Evolutionary conservation across 2,113 vertebrate genomes (phyloP).

Genomic region (Podarcis raffonei): DNA sequence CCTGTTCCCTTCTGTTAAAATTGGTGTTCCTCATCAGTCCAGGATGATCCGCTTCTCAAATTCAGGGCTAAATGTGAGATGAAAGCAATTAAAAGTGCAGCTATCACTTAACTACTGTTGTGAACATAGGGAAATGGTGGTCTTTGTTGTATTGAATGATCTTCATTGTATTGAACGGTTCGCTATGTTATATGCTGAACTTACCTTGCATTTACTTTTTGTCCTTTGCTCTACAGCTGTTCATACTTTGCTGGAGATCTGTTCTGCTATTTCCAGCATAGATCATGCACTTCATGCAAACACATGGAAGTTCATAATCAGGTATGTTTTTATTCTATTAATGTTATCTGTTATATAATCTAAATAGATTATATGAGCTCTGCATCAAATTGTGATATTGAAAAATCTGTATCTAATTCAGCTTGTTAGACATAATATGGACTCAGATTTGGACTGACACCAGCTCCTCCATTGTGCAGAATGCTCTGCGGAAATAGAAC

Average conservation of each 20-base stretch:
- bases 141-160: not conserved
- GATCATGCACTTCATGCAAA: conserved; percentile 96
- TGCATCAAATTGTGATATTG: too few relatives aligned
- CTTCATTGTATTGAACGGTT: not conserved
- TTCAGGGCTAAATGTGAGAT: not conserved
- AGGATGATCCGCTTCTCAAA: not conserved
- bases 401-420: too few relatives aligned
- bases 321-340: conserved; percentile 78
- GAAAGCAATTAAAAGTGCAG: not conserved
- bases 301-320: conserved; percentile 97
- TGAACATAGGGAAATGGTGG: accelerated
- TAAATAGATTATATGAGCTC: not conserved
- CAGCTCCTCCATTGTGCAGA: too few relatives aligned
- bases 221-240: conserved; percentile 79
- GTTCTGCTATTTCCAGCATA: conserved; percentile 89
- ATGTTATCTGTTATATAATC: not conserved
- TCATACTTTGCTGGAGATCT: conserved; percentile 92
- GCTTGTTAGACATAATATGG: too few relatives aligned
- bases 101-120: not conserved
- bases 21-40: not conserved
- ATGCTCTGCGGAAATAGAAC: too few relatives aligned
- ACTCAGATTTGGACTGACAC: too few relatives aligned
- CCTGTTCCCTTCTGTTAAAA: not conserved
- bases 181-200: not conserved
- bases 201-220: conserved; percentile 17